These are phyloP conservation scores for Lordiphosa collinella DNA, from an alignment of 1,140 invertebrate genomes.

Conservation along the genomic window DNA sequence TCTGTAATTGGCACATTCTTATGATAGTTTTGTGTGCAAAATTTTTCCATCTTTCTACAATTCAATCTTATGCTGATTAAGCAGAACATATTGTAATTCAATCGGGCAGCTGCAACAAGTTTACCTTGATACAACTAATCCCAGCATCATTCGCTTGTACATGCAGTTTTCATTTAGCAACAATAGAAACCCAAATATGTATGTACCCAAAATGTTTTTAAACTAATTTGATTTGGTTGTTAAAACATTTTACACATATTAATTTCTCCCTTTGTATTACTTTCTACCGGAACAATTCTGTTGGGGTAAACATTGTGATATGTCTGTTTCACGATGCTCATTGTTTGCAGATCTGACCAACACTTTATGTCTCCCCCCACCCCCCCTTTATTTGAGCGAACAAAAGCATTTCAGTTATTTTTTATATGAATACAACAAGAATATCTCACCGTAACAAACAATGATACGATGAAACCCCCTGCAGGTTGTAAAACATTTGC, in stretches of 20 bases:
- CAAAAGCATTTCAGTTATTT: constrained; percentile 1
- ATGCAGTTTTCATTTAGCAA: too few species aligned
- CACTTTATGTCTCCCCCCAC: background rate
- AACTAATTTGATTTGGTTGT: too few species aligned
- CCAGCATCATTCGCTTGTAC: background rate
- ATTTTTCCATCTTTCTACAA: too few species aligned
- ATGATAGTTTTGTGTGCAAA: background rate
- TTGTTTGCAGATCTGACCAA: constrained; percentile 2
- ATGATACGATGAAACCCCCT: background rate
- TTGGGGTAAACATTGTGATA: background rate
- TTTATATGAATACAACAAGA: constrained; percentile 1
- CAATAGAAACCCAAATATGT: too few species aligned
- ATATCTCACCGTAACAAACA: background rate
- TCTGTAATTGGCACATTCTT: too few species aligned
- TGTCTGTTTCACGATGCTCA: background rate
- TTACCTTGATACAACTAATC: constrained; percentile 1
- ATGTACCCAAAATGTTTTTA: too few species aligned
- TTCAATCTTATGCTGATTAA: background rate
- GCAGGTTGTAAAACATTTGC: constrained; percentile 1
- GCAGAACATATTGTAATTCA: constrained; percentile 4
- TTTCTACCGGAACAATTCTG: too few species aligned
- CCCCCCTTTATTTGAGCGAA: background rate
- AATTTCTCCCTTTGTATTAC: too few species aligned
- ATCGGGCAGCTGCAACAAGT: background rate
- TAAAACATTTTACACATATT: too few species aligned